Evolutionary conservation across 2,888 invertebrate genomes (phyloP), one percentile per base, ranked within the genome.

Genomic region (Poecilus cupreus): DNA sequence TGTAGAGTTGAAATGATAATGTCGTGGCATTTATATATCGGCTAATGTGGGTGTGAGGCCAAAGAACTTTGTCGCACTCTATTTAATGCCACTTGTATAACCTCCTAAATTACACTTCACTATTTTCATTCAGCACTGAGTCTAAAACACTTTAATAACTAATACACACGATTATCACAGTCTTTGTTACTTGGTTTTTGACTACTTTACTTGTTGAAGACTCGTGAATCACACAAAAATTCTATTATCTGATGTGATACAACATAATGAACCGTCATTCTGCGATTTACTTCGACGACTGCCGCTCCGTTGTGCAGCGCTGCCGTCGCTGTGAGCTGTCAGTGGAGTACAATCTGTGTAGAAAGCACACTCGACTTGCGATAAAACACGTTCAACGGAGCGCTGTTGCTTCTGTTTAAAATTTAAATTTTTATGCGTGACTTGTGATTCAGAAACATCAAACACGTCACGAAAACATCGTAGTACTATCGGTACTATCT

Each of bases 151-250:
- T 60, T 32, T 10, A 60, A 26, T 32, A 32, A 68, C 64, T 43
- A 46, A 72, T 43, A 72, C 72, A 72, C 46, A 68, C 51, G 22
- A 16, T 46, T 57, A 72, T 80, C 72, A 80, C 72, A 80, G 80
- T 72, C 24, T 79, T 83, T 64, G 46, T 80, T 81, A 68, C 83
- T 82, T 82, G 82, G 81, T 82, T 82, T 74, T 82, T 81, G 83
- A 83, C 84, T 84, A 84, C 85, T n/a, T 84, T 84, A 85, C 84
- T 85, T 84, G 83, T 83, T 83, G 83, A 83, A 83, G 81, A 78
- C 75, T 46, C 80, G 78, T 78, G 80, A 81, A 32, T 81, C 64
- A 81, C 81, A 18, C 46, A 32, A 64, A 75, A 75, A 60, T 81
- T 24, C 22, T 22, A 54, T 57, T 81, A 81, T 81, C 75, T 75